Evolutionary conservation across 2,797 vertebrate species (phyloP).

Genomic region (Halcyon leucocephala): DNA sequence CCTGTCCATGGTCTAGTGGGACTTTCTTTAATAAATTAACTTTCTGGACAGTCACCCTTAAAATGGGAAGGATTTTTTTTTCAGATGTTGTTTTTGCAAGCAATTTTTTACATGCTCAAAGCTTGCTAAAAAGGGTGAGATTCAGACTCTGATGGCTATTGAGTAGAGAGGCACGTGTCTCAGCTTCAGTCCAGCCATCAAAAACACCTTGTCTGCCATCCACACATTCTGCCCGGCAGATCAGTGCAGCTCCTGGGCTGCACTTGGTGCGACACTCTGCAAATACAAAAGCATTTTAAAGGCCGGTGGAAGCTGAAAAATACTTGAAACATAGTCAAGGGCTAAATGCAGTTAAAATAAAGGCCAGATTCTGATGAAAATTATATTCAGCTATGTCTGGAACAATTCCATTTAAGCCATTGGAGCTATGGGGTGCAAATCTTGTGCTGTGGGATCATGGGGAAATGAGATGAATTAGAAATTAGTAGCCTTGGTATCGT

Average conservation of each 20-base stretch:
- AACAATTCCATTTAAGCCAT: neutral
- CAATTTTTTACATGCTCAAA: neutral
- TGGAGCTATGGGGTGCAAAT: neutral
- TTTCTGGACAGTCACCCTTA: neutral
- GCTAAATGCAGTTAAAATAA: constrained; percentile 6
- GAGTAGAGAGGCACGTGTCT: neutral
- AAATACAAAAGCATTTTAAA: neutral
- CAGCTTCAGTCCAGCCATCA: neutral
- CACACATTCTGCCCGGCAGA: neutral
- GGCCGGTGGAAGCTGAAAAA: neutral
- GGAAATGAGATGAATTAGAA: neutral
- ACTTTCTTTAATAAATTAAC: constrained; percentile 10
- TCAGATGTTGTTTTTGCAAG: constrained; percentile 31
- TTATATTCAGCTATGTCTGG: neutral
- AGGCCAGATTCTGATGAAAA: neutral
- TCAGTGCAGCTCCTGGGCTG: neutral
- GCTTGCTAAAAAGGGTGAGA: neutral
- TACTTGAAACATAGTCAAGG: neutral
- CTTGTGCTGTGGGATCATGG: neutral
- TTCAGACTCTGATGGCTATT: neutral
- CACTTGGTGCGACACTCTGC: neutral
- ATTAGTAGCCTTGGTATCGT: rapidly evolving
- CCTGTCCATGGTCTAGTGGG: neutral
- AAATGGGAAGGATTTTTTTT: constrained; percentile 29
- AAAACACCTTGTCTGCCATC: neutral